Evolutionary conservation across 1,140 invertebrate species (phyloP).

Genomic region (Drosophila quadrilineata): DNA sequence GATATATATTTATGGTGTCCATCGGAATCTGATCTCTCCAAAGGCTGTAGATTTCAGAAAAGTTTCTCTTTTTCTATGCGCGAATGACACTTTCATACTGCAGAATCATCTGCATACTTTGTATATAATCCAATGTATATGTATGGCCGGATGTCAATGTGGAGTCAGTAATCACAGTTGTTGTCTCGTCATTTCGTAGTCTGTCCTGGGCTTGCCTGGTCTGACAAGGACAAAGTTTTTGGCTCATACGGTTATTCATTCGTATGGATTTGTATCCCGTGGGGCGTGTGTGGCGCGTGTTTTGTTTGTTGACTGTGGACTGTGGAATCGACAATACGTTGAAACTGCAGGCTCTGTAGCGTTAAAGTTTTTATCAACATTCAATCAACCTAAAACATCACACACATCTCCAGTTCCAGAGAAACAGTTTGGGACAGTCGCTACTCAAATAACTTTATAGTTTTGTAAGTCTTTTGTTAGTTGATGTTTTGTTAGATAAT

Average conservation of each 20-base stretch:
- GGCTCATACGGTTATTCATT: slow-evolving; percentile 31
- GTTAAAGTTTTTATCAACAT: slow-evolving; percentile 42
- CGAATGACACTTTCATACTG: slow-evolving; percentile 12
- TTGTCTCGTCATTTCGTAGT: slow-evolving; percentile 19
- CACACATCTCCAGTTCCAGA: background rate
- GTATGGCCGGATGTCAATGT: slow-evolving; percentile 20
- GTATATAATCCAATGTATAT: background rate
- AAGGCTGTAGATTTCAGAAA: slow-evolving; percentile 42
- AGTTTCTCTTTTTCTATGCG: slow-evolving; percentile 20
- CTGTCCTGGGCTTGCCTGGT: background rate
- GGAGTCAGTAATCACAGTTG: slow-evolving; percentile 49
- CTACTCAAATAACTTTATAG: slow-evolving; percentile 29
- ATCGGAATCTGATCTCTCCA: slow-evolving; percentile 40
- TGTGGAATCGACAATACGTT: slow-evolving; percentile 37
- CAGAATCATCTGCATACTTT: background rate
- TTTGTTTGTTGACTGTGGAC: slow-evolving; percentile 18
- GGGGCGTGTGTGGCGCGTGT: slow-evolving; percentile 8
- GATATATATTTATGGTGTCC: too few species aligned
- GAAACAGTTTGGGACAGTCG: background rate
- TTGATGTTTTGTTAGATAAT: slow-evolving; percentile 27
- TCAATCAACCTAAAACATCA: slow-evolving; percentile 14
- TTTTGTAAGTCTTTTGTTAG: slow-evolving; percentile 22
- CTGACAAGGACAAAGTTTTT: slow-evolving; percentile 49
- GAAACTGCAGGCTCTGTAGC: slow-evolving; percentile 1
- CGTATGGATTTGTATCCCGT: slow-evolving; percentile 46